These are phyloP conservation scores for Agrilus planipennis DNA, from an alignment of 1,140 invertebrate species.

Conservation along the genomic window DNA sequence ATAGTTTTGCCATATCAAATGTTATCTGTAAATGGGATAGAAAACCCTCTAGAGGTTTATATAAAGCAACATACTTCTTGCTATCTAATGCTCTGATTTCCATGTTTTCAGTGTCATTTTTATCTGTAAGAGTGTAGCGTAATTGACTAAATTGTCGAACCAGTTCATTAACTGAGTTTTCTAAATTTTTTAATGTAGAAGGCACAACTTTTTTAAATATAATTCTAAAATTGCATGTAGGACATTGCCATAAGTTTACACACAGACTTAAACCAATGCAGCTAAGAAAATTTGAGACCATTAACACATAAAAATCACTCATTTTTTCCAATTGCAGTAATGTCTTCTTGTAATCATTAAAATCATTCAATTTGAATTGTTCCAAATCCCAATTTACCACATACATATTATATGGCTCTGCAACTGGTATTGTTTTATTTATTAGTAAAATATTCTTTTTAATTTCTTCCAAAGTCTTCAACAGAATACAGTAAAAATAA, in stretches of 20 bases:
- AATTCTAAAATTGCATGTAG: neutral
- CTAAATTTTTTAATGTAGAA: neutral
- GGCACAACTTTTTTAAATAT: neutral
- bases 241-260: neutral
- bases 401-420: neutral
- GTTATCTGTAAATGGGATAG: neutral
- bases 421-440: neutral
- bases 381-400: conserved; percentile 1
- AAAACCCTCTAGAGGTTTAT: neutral
- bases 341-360: neutral
- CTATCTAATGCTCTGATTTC: neutral
- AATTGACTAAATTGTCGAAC: neutral
- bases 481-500: too few relatives aligned
- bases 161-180: neutral
- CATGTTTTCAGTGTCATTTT: neutral
- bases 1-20: neutral
- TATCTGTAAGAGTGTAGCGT: neutral
- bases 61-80: neutral
- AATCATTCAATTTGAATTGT: neutral
- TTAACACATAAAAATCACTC: neutral
- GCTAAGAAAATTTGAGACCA: conserved; percentile 2
- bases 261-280: conserved; percentile 1
- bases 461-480: neutral
- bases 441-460: neutral
- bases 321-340: neutral